Conservation (phyloP, 2,888 invertebrate genomes). For the Tinea pellionella region DNA sequence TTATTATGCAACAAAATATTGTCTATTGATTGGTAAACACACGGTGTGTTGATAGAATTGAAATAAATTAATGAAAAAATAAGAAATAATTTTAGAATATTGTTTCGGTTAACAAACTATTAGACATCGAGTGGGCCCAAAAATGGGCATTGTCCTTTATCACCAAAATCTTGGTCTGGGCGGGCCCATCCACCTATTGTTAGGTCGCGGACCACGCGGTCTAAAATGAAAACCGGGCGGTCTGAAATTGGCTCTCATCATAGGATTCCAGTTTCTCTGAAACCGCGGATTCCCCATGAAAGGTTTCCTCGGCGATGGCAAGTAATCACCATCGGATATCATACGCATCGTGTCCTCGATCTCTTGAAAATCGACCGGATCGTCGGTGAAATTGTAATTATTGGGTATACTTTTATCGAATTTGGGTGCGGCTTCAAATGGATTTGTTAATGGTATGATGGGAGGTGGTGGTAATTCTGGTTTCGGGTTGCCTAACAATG, state of each 20-base stretch:
- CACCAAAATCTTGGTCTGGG: constrained; percentile 57
- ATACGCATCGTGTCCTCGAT: constrained; percentile 17
- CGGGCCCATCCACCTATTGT: constrained; percentile 46
- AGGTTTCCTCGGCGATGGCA: background rate
- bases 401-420: background rate
- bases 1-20: too few species aligned
- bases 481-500: background rate
- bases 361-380: background rate
- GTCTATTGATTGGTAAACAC: too few species aligned
- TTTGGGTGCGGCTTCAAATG: constrained; percentile 33
- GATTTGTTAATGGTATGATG: constrained; percentile 36
- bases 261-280: constrained; percentile 52
- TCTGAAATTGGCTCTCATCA: constrained; percentile 34
- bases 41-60: too few species aligned
- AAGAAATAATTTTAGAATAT: too few species aligned
- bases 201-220: constrained; percentile 43
- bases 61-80: too few species aligned
- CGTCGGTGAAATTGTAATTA: background rate
- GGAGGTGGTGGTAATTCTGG: constrained; percentile 26
- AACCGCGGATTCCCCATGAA: constrained; percentile 34
- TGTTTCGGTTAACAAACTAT: too few species aligned
- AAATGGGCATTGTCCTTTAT: too few species aligned
- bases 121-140: too few species aligned
- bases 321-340: constrained; percentile 26
- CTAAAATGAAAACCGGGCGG: constrained; percentile 33